phyloP scores from a whole-genome alignment of 1,140 invertebrate genomes.

The Nylanderia fulva region DNA sequence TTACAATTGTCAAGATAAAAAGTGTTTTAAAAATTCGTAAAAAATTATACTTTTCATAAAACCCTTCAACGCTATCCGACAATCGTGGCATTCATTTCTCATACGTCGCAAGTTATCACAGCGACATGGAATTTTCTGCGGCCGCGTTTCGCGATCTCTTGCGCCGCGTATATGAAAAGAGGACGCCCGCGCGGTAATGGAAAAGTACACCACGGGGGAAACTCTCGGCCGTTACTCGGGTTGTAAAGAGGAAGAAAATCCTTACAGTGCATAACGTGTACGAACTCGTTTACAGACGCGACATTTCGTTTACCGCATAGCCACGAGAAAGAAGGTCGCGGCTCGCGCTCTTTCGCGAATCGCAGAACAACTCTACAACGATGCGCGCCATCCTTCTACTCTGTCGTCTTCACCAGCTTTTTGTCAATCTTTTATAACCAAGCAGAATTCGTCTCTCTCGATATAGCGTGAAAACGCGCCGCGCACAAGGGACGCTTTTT shows the following conservation, averaged over 20 bases:
- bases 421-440: conserved; percentile 27
- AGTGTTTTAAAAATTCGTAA: background rate
- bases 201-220: conserved; percentile 45
- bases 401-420: background rate
- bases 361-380: conserved; percentile 4
- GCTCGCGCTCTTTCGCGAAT: conserved; percentile 17
- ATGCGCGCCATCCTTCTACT: background rate
- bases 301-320: conserved; percentile 37
- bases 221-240: conserved; percentile 31
- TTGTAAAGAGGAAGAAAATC: conserved; percentile 48
- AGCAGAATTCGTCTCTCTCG: background rate
- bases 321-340: conserved; percentile 1
- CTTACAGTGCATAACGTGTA: conserved; percentile 15
- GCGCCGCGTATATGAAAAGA: conserved; percentile 29
- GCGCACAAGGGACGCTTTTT: conserved; percentile 7
- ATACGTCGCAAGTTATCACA: conserved; percentile 27
- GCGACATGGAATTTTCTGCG: conserved; percentile 15
- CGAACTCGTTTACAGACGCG: conserved; percentile 40
- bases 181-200: conserved; percentile 16
- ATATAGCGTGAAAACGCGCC: background rate
- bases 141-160: conserved; percentile 19
- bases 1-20: no score
- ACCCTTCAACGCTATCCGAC: background rate
- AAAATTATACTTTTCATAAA: background rate
- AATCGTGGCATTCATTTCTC: conserved; percentile 22